phyloP scores from a whole-genome alignment of 2,113 vertebrate species.

The Petromus typicus region DNA sequence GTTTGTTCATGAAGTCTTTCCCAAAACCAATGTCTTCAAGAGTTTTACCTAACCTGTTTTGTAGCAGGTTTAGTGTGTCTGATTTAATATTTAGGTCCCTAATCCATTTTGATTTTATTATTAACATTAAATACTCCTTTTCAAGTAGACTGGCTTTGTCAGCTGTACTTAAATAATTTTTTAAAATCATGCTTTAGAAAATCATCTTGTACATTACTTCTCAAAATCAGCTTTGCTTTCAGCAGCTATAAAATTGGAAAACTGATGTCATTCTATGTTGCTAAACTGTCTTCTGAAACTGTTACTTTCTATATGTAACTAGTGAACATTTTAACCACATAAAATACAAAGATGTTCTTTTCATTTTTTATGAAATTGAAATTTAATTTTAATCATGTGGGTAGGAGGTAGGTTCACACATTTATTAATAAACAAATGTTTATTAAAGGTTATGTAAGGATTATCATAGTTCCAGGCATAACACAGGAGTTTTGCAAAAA shows the following conservation, averaged over 20 bases:
- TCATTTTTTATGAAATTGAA: constrained; percentile 22
- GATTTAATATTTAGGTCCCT: too few relatives aligned
- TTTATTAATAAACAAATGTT: background rate
- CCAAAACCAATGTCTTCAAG: too few relatives aligned
- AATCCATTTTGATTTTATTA: too few relatives aligned
- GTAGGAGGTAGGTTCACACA: background rate
- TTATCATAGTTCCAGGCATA: background rate
- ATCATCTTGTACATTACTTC: background rate
- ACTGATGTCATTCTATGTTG: background rate
- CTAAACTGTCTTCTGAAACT: background rate
- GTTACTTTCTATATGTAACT: background rate
- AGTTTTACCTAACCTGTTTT: too few relatives aligned
- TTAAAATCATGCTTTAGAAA: constrained; percentile 28
- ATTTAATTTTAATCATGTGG: background rate
- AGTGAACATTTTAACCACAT: background rate
- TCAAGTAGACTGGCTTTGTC: background rate
- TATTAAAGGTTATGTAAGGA: background rate
- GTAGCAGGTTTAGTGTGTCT: too few relatives aligned
- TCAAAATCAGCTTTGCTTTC: background rate
- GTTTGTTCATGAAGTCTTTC: too few relatives aligned
- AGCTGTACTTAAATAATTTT: background rate
- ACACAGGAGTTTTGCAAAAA: background rate
- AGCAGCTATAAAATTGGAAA: constrained; percentile 29
- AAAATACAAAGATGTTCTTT: background rate
- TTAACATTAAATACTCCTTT: background rate